Base-by-base conservation (phyloP, 2,797 vertebrate genomes). In the Semotilus atromaculatus region DNA sequence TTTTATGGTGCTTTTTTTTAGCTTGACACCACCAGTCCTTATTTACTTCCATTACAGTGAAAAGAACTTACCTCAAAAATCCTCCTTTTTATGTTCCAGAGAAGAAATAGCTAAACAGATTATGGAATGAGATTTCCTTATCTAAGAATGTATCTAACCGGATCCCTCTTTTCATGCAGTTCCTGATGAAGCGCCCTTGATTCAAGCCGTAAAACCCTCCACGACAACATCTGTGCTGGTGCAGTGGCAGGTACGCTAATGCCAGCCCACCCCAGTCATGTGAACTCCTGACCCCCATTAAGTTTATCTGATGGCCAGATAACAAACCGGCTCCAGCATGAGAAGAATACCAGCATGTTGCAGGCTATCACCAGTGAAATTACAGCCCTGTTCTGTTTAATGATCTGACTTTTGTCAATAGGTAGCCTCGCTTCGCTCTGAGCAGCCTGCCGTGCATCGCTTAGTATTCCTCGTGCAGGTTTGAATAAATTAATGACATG, bases 171-270 rank as follows among this genome's bases (percentile, higher is more conserved):
- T 64, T 62, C 21, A 60, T 93, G 82, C 91, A 99, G 98, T 96
- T 89, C 98, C 98, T 13, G 96, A 95, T 68, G 96, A 98, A 86
- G 95, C 98, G 70, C 98, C 98, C 23, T 91, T 94, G 75, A 97
- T 96, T 58, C 92, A 97, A 31, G 90, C 94, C 0, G 96, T 97
- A 79, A 98, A 97, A 70, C 98, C 97, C 0, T 97, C 96, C 80
- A 99, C 97, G 0, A 98, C 97, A 8, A 98, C 98, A 45, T 99
- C 98, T 0, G 96, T 99, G 74, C 94, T 99, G 86, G 95, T 99
- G 91, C 97, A 98, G 89, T 99, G 98, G 98, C 96, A 98, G 98
- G 98, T 98, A 94, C 88, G 93, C 88, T 64, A 83, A 82, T 75
- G 60, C 62, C 21, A 3, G 80, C 74, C 53, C 66, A 45, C 75